Evolutionary conservation across 2,113 vertebrate genomes (phyloP).

Genomic region (Aphyosemion australe): DNA sequence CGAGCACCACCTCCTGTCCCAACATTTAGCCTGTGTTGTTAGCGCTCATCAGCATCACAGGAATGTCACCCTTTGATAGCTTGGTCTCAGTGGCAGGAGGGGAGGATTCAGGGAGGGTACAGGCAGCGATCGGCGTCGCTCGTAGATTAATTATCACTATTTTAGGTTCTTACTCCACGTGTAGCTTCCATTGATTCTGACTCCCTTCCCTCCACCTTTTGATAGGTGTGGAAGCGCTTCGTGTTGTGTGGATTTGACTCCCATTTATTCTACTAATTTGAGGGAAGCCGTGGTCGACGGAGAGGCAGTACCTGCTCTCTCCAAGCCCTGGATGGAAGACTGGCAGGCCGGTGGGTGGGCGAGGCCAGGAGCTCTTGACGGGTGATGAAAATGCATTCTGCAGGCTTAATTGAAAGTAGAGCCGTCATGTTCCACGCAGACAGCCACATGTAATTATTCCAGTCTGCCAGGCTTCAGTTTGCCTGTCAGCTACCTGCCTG

Average conservation of each 20-base stretch:
- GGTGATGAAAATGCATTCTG: conserved; percentile 68
- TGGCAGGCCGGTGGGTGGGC: conserved; percentile 26
- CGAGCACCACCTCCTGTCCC: conserved; percentile 14
- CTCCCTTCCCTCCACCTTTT: conserved; percentile 17
- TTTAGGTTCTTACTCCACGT: conserved; percentile 55
- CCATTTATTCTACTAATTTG: conserved; percentile 51
- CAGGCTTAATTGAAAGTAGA: conserved; percentile 77
- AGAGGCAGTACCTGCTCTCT: not conserved
- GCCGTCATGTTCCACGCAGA: conserved; percentile 72
- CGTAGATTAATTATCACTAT: conserved; percentile 70
- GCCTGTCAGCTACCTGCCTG: conserved; percentile 75
- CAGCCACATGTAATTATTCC: conserved; percentile 79
- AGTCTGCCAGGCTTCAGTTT: conserved; percentile 74
- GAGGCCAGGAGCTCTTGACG: conserved; percentile 34
- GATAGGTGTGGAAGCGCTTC: conserved; percentile 20
- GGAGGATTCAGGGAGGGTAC: not conserved
- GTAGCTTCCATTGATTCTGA: conserved; percentile 52
- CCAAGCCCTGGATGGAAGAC: conserved; percentile 31
- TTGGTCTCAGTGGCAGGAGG: not conserved
- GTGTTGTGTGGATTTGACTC: conserved; percentile 3
- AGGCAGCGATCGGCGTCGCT: conserved; percentile 41
- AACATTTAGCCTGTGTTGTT: conserved; percentile 46
- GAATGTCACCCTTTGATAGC: conserved; percentile 56
- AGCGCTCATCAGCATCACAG: conserved; percentile 57
- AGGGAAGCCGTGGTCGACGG: conserved; percentile 1